Percentiles rank a stretch among this genome's conserved stretches.
Conservation (phyloP, 2,797 vertebrate species). For the Kryptopterus vitreolus region DNA sequence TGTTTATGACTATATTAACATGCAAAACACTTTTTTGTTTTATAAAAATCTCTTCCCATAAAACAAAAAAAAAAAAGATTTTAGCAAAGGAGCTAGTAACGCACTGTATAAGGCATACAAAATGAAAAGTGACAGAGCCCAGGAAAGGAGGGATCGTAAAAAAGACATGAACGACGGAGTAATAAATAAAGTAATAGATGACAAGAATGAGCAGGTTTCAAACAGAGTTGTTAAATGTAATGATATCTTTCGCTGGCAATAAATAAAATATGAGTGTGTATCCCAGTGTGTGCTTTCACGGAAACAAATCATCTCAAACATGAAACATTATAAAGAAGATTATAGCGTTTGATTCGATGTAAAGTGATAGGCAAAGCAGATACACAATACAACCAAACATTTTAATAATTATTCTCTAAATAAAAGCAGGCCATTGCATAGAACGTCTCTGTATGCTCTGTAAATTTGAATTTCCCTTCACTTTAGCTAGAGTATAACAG, state of each 20-base stretch:
- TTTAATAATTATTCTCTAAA: not conserved
- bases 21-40: not conserved
- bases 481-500: too few relatives aligned
- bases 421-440: too few relatives aligned
- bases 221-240: not conserved
- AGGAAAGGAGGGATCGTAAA: not conserved
- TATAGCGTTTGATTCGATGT: not conserved
- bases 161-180: not conserved
- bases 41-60: conserved; percentile 3
- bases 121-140: not conserved
- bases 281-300: not conserved
- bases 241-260: not conserved
- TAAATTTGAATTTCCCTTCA: not conserved
- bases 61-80: not conserved
- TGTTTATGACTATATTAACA: conserved; percentile 17
- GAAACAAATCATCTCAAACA: not conserved
- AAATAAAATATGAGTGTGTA: too few relatives aligned
- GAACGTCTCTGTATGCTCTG: not conserved
- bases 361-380: not conserved
- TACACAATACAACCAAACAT: not conserved
- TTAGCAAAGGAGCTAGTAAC: not conserved
- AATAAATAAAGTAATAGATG: not conserved
- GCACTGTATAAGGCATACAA: not conserved
- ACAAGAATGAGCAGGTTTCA: not conserved
- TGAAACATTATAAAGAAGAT: not conserved